Percentiles rank a stretch among this genome's conserved stretches.
Conservation (phyloP, 2,888 invertebrate species). For the Lottia gigantea region DNA sequence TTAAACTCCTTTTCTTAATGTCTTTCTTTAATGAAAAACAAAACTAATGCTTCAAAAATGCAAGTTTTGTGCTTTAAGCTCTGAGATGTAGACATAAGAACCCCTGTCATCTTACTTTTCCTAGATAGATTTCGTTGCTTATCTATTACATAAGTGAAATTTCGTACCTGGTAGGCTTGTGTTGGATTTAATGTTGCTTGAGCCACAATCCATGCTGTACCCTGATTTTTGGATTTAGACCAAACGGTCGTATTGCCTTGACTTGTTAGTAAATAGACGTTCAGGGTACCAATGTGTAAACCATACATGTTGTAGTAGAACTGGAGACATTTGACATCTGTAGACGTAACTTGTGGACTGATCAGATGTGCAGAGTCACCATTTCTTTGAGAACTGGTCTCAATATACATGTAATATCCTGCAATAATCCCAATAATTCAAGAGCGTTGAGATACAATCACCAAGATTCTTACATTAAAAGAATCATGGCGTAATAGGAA, state of each 20-base stretch:
- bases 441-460: background rate
- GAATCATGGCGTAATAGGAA: background rate
- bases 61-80: too few relatives aligned
- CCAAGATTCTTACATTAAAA: background rate
- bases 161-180: constrained; percentile 37
- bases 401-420: constrained; percentile 61
- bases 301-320: constrained; percentile 59
- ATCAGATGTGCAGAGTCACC: constrained; percentile 48
- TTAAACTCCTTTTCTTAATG: too few relatives aligned
- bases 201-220: constrained; percentile 50
- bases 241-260: constrained; percentile 37
- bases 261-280: constrained; percentile 43
- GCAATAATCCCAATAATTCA: constrained; percentile 7
- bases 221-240: constrained; percentile 45
- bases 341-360: constrained; percentile 33
- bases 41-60: too few relatives aligned
- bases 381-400: constrained; percentile 41
- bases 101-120: too few relatives aligned
- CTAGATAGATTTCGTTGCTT: too few relatives aligned
- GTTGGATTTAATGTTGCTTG: constrained; percentile 40
- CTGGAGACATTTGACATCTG: constrained; percentile 42
- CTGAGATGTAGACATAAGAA: too few relatives aligned
- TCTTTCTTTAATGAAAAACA: too few relatives aligned
- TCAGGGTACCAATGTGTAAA: constrained; percentile 42
- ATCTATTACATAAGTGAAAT: background rate